phyloP scores from a whole-genome alignment of 2,888 invertebrate species.

The Diadegma fenestrale region DNA sequence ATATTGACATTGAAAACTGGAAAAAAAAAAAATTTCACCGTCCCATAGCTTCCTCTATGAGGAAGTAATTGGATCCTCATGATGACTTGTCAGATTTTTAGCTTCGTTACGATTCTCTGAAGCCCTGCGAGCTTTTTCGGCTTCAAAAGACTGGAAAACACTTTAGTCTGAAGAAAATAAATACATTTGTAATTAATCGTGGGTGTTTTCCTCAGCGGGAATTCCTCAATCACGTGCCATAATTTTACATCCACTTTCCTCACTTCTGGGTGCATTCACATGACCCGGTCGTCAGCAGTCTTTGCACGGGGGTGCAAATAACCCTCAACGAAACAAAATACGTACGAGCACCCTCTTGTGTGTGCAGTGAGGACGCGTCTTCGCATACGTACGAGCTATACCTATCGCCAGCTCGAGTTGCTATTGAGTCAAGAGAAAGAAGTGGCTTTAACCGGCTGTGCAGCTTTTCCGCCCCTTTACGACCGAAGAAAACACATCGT shows the following conservation, averaged over 20 bases:
- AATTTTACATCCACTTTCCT: constrained; percentile 6
- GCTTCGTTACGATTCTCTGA: not conserved
- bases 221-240: not conserved
- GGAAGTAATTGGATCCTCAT: not conserved
- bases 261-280: constrained; percentile 17
- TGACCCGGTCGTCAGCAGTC: constrained; percentile 4
- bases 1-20: too few species aligned
- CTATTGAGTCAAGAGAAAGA: constrained; percentile 76
- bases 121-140: not conserved
- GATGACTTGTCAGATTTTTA: not conserved
- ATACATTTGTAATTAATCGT: not conserved
- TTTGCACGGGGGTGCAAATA: constrained; percentile 48
- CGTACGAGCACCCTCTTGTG: constrained; percentile 74
- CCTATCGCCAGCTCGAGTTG: constrained; percentile 63
- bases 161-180: not conserved
- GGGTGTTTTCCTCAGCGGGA: not conserved
- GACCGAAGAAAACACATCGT: constrained; percentile 6
- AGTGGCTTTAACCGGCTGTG: constrained; percentile 75
- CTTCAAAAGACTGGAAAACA: too few species aligned
- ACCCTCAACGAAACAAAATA: constrained; percentile 76
- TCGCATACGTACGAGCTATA: constrained; percentile 25
- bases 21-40: too few species aligned
- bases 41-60: too few species aligned
- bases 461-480: constrained; percentile 12
- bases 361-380: constrained; percentile 72